Evolutionary conservation across 1,140 invertebrate species (phyloP).

Genomic region (Drosophila sproati): DNA sequence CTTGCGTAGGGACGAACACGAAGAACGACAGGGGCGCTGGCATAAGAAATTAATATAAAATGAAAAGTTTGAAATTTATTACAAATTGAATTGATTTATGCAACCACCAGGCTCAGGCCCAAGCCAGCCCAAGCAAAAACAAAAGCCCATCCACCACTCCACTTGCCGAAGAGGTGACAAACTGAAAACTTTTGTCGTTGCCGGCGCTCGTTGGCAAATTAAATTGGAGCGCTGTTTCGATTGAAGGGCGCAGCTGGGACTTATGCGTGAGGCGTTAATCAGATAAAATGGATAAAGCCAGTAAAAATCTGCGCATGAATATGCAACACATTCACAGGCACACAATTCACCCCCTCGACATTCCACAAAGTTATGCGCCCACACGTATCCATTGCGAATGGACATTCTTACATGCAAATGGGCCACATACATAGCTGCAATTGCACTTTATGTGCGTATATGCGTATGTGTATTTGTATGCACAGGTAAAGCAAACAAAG

Average conservation of each 20-base stretch:
- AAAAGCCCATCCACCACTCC: background rate
- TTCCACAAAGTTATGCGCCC: constrained; percentile 39
- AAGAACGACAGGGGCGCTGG: constrained; percentile 50
- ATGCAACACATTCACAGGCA: constrained; percentile 23
- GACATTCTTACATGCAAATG: constrained; percentile 32
- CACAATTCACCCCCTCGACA: background rate
- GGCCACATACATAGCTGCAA: constrained; percentile 8
- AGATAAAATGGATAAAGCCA: constrained; percentile 63
- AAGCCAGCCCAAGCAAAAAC: background rate
- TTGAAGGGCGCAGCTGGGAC: constrained; percentile 32
- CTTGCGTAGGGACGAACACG: constrained; percentile 35
- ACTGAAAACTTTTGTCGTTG: constrained; percentile 65
- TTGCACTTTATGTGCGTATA: background rate
- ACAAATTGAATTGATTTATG: constrained; percentile 83
- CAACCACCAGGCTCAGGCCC: constrained; percentile 35
- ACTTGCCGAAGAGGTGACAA: constrained; percentile 66
- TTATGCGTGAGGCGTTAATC: constrained; percentile 68
- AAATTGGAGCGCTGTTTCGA: constrained; percentile 56
- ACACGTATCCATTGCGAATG: constrained; percentile 25
- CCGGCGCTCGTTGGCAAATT: constrained; percentile 55
- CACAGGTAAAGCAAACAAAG: constrained; percentile 33
- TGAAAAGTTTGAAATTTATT: constrained; percentile 83
- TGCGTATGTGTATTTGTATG: constrained; percentile 5
- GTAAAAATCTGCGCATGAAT: constrained; percentile 37
- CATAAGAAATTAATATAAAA: constrained; percentile 82